These are phyloP conservation scores for Tiliacea aurago DNA, from an alignment of 2,888 invertebrate species.

Conservation along the genomic window DNA sequence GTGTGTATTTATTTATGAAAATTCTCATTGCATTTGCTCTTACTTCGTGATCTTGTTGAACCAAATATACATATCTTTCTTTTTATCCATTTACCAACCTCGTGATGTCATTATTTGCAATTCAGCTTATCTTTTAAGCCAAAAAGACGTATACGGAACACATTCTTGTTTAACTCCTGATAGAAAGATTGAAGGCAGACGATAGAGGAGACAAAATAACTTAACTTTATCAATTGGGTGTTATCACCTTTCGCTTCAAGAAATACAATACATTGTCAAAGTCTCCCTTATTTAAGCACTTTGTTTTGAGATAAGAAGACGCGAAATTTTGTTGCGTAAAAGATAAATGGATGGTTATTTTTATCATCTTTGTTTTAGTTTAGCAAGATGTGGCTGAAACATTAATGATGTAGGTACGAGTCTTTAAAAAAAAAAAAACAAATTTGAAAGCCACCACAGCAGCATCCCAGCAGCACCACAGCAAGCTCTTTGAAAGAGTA, in stretches of 20 bases:
- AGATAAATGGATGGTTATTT: conserved; percentile 21
- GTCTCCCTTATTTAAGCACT: conserved; percentile 16
- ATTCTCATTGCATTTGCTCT: neutral
- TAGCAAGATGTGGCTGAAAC: neutral
- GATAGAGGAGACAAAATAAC: conserved; percentile 25
- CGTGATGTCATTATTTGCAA: conserved; percentile 7
- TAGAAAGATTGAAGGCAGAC: conserved; percentile 33
- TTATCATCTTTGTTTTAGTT: neutral
- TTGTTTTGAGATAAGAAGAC: conserved; percentile 32
- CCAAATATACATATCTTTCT: neutral
- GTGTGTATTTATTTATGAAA: neutral
- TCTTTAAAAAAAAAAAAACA: too few relatives aligned
- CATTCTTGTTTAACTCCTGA: conserved; percentile 26
- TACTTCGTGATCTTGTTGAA: neutral
- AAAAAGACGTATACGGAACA: neutral
- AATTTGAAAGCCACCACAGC: too few relatives aligned
- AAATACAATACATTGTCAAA: conserved; percentile 39
- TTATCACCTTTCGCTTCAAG: conserved; percentile 28
- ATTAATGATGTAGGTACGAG: neutral
- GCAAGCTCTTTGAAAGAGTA: too few relatives aligned
- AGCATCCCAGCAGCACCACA: too few relatives aligned
- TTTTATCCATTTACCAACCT: neutral
- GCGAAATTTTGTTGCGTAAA: conserved; percentile 18
- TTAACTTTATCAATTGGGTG: conserved; percentile 18
- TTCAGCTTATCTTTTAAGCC: conserved; percentile 16